A percentile compares a stretch with the other conserved stretches of the same genome.
These are phyloP conservation scores for Bombus cullumanus DNA, from an alignment of 1,140 invertebrate genomes.

Conservation along the genomic window DNA sequence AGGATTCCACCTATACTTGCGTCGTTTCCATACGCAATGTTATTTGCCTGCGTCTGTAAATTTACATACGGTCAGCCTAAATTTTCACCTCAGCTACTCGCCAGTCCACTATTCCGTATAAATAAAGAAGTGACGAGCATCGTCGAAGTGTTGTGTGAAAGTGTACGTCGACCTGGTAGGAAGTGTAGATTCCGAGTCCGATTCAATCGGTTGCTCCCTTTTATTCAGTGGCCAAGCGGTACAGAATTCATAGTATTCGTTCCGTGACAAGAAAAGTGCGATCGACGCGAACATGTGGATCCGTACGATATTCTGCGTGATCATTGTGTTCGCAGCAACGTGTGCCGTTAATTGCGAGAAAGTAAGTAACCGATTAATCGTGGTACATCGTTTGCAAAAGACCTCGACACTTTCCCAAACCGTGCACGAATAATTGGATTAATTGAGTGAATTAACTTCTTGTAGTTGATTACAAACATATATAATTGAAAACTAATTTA, in stretches of 20 bases:
- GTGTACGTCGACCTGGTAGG: conserved; percentile 73
- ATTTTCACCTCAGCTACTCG: conserved; percentile 76
- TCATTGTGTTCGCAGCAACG: neutral
- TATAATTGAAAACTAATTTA: too few species aligned
- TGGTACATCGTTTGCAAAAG: too few species aligned
- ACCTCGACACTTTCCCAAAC: neutral
- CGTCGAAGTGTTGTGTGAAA: conserved; percentile 79
- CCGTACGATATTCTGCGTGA: conserved; percentile 12
- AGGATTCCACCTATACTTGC: neutral
- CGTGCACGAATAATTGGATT: neutral
- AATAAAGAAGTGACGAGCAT: conserved; percentile 79
- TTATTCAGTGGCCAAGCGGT: conserved; percentile 3
- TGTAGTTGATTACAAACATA: too few species aligned
- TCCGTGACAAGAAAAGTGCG: conserved; percentile 25
- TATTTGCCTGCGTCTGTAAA: conserved; percentile 46
- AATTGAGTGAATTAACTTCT: too few species aligned
- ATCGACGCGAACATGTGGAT: conserved; percentile 44
- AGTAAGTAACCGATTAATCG: conserved; percentile 44
- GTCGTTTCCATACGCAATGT: neutral
- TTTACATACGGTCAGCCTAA: conserved; percentile 78
- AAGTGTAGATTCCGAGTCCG: conserved; percentile 41
- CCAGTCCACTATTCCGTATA: conserved; percentile 79
- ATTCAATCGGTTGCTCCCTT: conserved; percentile 30
- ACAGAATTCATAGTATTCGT: neutral
- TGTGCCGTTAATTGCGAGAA: conserved; percentile 35